Evolutionary conservation across 1,140 invertebrate species (phyloP).

Genomic region (Apis mellifera): Amel_HAv3.1 CM009941.2:11222501-11223000

Average conservation of each 20-base stretch:
- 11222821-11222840: constrained; percentile 13
- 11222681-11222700: constrained; percentile 72
- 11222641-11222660: constrained; percentile 12
- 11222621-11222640: background rate
- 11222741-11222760: constrained; percentile 74
- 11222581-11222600: constrained; percentile 71
- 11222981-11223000: background rate
- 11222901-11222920: background rate
- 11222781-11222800: constrained; percentile 69
- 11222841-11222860: constrained; percentile 13
- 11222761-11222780: constrained; percentile 70
- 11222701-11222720: constrained; percentile 72
- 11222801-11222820: constrained; percentile 55
- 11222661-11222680: constrained; percentile 60
- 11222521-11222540: constrained; percentile 46
- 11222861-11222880: constrained; percentile 37
- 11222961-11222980: background rate
- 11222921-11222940: constrained; percentile 8
- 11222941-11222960: constrained; percentile 15
- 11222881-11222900: constrained; percentile 20
- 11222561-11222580: constrained; percentile 75
- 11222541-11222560: constrained; percentile 69
- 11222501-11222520: constrained; percentile 62
- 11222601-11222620: constrained; percentile 60
- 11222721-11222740: constrained; percentile 75